Base-by-base conservation (phyloP, 2,113 vertebrate genomes). In the Herpetotheres cachinnans region DNA sequence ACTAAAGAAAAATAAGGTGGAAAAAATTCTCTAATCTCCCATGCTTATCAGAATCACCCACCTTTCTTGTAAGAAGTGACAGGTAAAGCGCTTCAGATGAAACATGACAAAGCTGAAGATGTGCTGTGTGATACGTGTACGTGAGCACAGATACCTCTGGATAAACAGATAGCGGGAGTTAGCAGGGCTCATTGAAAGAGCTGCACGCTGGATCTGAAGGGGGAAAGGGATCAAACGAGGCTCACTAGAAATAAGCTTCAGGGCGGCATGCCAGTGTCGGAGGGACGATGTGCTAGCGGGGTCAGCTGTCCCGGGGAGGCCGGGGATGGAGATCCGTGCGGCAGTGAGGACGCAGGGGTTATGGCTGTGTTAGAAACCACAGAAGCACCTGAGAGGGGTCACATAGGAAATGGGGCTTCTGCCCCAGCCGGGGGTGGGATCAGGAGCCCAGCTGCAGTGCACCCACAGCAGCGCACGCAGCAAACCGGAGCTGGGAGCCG, bases 61-160 rank as follows among this genome's bases (percentile, higher is more conserved):
- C 4, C 13, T 82, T 93, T 96, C 95, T 82, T 27, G 87, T 88
- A 93, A 96, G 67, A 44, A 69, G 10, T 6, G 74, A 7, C 82
- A 93, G 74, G 58, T 69, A 8, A 26, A 27, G 32, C 26, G 1
- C 21, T 50, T 47, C 86, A 52, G 67, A 20, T 0, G 11, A 65
- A 67, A 27, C 5, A 1, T 5, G 14, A 40, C 34, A 13, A 19
- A 47, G 55, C 30, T 10, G 36, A 9, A 4, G 16, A 3, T 10
- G 24, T 2, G 66, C 3, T n/a, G 4, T 30, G 63, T 27, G 54
- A 46, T 20, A 7, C 0, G 0, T 2, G 4, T 6, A 3, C 5
- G 3, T 21, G 3, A 44, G 26, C 42, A 49, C 21, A 61, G n/a
- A 26, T 17, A 19, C 17, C 16, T 46, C 42, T 14, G 42, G 42